Conservation (phyloP, 2,113 vertebrate species). For the Ceyx cyanopectus region DNA sequence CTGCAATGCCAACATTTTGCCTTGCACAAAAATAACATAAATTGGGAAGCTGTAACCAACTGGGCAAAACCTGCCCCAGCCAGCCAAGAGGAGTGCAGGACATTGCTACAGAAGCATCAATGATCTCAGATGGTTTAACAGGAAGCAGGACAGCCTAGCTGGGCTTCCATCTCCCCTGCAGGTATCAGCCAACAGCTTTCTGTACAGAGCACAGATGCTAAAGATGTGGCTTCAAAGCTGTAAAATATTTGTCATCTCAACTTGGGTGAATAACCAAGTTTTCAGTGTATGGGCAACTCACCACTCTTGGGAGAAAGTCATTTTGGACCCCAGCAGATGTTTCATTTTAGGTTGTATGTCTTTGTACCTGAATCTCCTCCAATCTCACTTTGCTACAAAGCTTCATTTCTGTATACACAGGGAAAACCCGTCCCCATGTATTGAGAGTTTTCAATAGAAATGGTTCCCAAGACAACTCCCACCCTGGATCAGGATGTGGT, state of each 20-base stretch:
- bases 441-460: not conserved
- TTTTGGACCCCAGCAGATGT: not conserved
- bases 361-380: not conserved
- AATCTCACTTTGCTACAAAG: not conserved
- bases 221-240: not conserved
- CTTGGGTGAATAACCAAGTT: not conserved
- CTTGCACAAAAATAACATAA: conserved; percentile 1
- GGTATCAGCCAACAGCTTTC: not conserved
- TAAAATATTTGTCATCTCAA: not conserved
- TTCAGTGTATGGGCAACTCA: not conserved
- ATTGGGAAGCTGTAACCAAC: not conserved
- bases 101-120: not conserved
- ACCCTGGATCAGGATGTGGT: not conserved
- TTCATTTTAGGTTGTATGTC: not conserved
- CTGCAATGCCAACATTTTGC: conserved; percentile 21
- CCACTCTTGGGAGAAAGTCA: not conserved
- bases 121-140: not conserved
- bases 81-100: not conserved
- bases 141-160: not conserved
- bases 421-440: not conserved
- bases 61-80: not conserved
- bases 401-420: not conserved
- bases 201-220: not conserved
- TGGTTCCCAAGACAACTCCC: not conserved
- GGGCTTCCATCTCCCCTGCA: not conserved